Conservation (phyloP, 1,140 invertebrate species). For the Calliopsis andreniformis region DNA sequence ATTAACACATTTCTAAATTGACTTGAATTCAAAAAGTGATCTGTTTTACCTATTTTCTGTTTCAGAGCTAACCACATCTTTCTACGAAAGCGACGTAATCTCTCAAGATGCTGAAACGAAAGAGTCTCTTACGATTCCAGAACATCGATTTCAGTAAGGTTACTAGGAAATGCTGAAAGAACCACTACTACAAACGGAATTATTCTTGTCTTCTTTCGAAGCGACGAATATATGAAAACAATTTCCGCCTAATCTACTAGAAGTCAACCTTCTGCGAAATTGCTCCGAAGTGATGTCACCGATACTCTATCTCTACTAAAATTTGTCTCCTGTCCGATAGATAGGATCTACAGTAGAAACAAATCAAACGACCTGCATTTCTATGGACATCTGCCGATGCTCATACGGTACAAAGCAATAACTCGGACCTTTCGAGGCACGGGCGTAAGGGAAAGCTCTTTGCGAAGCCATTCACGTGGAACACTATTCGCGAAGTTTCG, state of each 20-base stretch:
- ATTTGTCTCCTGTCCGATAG: background rate
- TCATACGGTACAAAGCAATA: background rate
- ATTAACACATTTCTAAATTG: background rate
- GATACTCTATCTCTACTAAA: background rate
- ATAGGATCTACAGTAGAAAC: too few relatives aligned
- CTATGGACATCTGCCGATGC: background rate
- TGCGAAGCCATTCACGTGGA: background rate
- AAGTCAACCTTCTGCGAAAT: background rate
- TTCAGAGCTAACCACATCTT: constrained; percentile 26
- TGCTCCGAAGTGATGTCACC: background rate
- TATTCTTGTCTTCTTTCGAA: constrained; percentile 29
- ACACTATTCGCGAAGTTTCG: constrained; percentile 4
- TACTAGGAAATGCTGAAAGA: background rate
- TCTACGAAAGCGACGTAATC: constrained; percentile 42
- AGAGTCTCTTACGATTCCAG: constrained; percentile 5
- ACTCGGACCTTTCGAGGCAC: background rate
- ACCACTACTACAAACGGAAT: background rate
- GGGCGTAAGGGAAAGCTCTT: background rate
- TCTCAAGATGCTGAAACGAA: background rate
- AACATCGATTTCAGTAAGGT: constrained; percentile 20
- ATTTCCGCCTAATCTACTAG: background rate
- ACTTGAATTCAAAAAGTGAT: constrained; percentile 6
- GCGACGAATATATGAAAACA: constrained; percentile 34
- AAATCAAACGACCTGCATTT: background rate
- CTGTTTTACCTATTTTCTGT: constrained; percentile 43